Percentiles rank a stretch among this genome's conserved stretches.
These are phyloP conservation scores for Riparia riparia DNA, from an alignment of 2,113 vertebrate genomes.

Conservation along the genomic window DNA sequence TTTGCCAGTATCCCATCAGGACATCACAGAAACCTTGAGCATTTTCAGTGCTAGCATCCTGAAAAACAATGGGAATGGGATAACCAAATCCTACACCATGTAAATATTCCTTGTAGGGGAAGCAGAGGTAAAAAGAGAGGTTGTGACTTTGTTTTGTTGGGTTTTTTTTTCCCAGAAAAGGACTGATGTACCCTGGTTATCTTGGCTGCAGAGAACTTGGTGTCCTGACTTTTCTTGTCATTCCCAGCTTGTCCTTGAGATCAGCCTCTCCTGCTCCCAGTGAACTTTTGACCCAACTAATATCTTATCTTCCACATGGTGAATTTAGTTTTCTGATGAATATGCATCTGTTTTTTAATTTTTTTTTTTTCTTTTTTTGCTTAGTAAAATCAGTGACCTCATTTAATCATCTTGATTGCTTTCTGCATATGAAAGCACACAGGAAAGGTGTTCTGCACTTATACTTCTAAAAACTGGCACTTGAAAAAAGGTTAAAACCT, in stretches of 20 bases:
- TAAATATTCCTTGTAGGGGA: too few relatives aligned
- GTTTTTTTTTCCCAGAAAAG: neutral
- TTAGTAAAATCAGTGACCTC: neutral
- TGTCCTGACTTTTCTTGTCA: neutral
- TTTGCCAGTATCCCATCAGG: neutral
- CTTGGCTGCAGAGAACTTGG: neutral
- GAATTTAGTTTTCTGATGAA: neutral
- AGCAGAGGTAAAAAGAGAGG: neutral
- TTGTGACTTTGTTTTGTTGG: too few relatives aligned
- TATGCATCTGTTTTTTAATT: neutral
- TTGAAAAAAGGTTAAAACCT: neutral
- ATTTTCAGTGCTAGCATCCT: neutral
- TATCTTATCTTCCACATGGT: neutral
- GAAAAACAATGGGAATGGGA: neutral
- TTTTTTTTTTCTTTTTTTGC: neutral
- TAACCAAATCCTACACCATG: neutral
- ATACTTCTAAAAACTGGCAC: neutral
- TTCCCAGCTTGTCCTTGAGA: neutral
- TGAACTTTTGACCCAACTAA: neutral
- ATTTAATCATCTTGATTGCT: neutral
- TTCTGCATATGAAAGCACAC: neutral
- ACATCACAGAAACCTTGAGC: neutral
- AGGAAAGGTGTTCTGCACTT: neutral
- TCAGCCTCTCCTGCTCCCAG: neutral
- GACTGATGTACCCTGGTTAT: accelerated